phyloP scores from a whole-genome alignment of 1,140 invertebrate genomes.

The Rhagoletis zephyria region DNA sequence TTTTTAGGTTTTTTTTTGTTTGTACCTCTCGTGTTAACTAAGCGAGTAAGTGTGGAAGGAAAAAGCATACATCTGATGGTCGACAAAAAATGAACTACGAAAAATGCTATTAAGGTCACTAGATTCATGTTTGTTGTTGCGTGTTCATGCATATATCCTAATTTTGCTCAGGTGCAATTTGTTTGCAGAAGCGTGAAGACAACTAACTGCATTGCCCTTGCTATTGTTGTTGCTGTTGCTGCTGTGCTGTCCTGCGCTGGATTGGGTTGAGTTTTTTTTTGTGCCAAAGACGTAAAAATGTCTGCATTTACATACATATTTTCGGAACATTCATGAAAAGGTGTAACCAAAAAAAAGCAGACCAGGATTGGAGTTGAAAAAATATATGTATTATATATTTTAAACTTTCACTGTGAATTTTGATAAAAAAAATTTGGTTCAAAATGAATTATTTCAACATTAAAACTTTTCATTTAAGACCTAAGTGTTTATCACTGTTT shows the following conservation, averaged over 20 bases:
- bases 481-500: no score
- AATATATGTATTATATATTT: not conserved
- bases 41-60: not conserved
- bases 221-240: no score
- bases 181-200: conserved; percentile 57
- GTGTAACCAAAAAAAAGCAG: not conserved
- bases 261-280: not conserved
- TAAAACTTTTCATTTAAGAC: no score
- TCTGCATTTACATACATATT: not conserved
- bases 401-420: not conserved
- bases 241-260: not conserved
- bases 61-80: not conserved
- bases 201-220: not conserved
- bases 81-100: not conserved
- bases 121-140: conserved; percentile 30
- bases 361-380: not conserved
- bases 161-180: conserved; percentile 59
- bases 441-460: no score
- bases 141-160: conserved; percentile 13
- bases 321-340: not conserved
- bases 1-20: conserved; percentile 8
- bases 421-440: no score
- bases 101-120: conserved; percentile 16
- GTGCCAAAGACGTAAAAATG: not conserved
- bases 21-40: not conserved